These are phyloP conservation scores for Platycnemis pennipes DNA, from an alignment of 2,888 invertebrate species.

Conservation along the genomic window DNA sequence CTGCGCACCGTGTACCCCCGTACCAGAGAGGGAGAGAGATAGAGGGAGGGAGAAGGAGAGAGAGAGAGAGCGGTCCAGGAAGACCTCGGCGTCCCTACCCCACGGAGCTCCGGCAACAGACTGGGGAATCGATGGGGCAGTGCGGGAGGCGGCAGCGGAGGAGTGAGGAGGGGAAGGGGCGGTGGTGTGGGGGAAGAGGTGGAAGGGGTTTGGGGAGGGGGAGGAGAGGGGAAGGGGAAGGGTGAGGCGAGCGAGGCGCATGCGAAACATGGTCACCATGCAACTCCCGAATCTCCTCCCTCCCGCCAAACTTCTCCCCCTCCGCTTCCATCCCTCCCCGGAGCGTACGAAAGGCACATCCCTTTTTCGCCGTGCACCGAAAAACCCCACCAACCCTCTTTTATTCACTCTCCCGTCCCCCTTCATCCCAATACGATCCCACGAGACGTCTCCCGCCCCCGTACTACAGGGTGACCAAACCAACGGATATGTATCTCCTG, in stretches of 20 bases:
- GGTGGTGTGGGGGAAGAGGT: not conserved
- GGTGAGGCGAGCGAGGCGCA: slow-evolving; percentile 24
- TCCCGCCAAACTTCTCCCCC: not conserved
- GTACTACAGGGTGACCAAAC: slow-evolving; percentile 39
- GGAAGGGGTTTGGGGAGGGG: not conserved
- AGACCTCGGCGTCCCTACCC: slow-evolving; percentile 36
- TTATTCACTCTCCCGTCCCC: not conserved
- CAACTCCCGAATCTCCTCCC: slow-evolving; percentile 15
- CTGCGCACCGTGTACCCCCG: not conserved
- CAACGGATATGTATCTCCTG: not conserved
- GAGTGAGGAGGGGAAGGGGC: not conserved
- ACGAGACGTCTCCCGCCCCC: slow-evolving; percentile 14
- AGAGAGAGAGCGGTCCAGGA: not conserved
- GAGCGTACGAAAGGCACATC: slow-evolving; percentile 3
- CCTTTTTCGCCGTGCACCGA: not conserved
- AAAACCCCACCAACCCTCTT: not conserved
- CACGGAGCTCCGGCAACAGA: slow-evolving; percentile 65
- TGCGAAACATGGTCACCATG: slow-evolving; percentile 39
- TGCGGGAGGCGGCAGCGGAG: slow-evolving; percentile 58
- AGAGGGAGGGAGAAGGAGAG: not conserved
- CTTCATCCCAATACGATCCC: not conserved
- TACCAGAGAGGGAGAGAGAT: not conserved
- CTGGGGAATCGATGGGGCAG: slow-evolving; percentile 67
- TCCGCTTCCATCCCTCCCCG: not conserved
- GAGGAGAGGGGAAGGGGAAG: not conserved